A percentile compares a stretch with the other conserved stretches of the same genome.
Evolutionary conservation across 2,888 invertebrate species (phyloP).

Genomic region (Alloplasta piceator): DNA sequence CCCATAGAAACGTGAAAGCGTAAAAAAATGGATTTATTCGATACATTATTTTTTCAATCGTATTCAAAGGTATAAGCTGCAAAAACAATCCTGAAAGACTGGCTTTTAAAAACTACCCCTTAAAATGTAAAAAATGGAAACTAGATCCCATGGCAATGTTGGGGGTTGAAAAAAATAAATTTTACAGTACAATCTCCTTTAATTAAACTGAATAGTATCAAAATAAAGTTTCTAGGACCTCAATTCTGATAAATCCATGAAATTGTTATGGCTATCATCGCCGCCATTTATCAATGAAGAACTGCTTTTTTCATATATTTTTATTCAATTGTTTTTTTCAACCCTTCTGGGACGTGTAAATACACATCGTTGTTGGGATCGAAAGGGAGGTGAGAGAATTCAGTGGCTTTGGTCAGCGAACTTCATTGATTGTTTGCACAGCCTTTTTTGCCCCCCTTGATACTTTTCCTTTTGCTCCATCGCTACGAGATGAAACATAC

Average conservation of each 20-base stretch:
- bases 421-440: constrained; percentile 75
- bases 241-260: no score
- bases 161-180: no score
- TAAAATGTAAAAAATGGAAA: no score
- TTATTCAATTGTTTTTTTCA: constrained; percentile 19
- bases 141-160: no score
- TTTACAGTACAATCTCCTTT: no score
- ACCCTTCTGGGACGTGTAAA: not conserved
- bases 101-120: no score
- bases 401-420: constrained; percentile 65
- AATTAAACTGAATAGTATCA: no score
- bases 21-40: constrained; percentile 15
- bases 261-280: no score
- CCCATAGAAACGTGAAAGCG: constrained; percentile 10
- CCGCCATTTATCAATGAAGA: no score
- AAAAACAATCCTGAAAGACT: not conserved
- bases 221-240: no score
- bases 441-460: constrained; percentile 46
- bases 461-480: constrained; percentile 59
- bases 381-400: constrained; percentile 45
- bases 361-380: constrained; percentile 29
- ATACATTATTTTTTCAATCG: not conserved
- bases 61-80: not conserved
- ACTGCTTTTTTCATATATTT: no score
- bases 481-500: constrained; percentile 63